Conservation (phyloP, 2,797 vertebrate species). For the Spatula clypeata region DNA sequence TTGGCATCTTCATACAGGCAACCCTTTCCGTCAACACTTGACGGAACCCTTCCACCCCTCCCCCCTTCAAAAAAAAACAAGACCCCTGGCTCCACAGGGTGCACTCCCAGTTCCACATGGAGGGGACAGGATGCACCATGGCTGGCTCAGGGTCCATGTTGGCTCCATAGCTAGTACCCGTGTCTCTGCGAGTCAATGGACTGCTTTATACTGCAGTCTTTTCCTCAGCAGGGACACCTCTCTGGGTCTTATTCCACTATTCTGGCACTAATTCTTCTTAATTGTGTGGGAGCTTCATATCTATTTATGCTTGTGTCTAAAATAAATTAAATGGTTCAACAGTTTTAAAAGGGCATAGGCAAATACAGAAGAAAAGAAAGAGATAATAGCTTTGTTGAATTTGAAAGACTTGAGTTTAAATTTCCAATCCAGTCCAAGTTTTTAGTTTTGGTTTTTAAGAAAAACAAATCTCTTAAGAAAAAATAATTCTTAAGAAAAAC, state of each 20-base stretch:
- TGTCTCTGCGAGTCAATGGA: fast-evolving
- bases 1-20: neutral
- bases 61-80: too few relatives aligned
- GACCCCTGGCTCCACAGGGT: fast-evolving
- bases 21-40: neutral
- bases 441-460: neutral
- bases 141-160: neutral
- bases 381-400: neutral
- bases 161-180: neutral
- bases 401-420: neutral
- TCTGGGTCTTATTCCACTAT: neutral
- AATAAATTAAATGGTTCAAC: neutral
- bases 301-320: neutral
- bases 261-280: neutral
- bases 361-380: neutral
- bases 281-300: neutral
- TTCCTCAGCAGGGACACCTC: neutral
- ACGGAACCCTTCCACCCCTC: too few relatives aligned
- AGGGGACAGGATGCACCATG: fast-evolving
- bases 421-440: neutral
- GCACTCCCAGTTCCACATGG: neutral
- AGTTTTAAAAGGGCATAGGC: neutral
- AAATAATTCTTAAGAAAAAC: too few relatives aligned
- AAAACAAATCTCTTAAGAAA: neutral
- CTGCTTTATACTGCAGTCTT: neutral